Evolutionary conservation across 1,140 invertebrate genomes (phyloP), one percentile per base, ranked within the genome.

Genomic region (Drosophila willistoni): DNA sequence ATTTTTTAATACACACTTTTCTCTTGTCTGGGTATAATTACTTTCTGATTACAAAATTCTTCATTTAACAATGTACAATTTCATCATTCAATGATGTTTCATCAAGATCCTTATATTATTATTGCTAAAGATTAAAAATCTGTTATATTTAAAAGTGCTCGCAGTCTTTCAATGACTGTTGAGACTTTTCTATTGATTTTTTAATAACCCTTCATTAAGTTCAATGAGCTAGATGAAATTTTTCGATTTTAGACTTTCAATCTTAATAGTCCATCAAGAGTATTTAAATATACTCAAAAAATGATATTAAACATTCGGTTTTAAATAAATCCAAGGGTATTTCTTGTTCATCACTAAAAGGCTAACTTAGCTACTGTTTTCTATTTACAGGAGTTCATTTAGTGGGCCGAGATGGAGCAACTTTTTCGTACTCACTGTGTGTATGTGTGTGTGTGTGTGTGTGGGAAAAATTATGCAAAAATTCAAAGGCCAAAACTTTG

Each of bases 401-500:
- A 51, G 44, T 51, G 44, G 44, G 44, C 44, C 22, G 44, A 19
- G 44, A 51, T 4, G 19, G 17, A 51, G 44, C 1, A 51, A 51
- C 44, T 51, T 51, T 51, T 51, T 51, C n/a, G 44, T 22, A 51
- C 17, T 51, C 9, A 51, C 44, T 51, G 44, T 51, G 44, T 47
- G 42, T 47, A 14, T 44, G 42, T 44, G 44, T 47, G 44, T 34
- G 7, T 34, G 7, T 34, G 33, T 44, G 42, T 14, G n/a, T 25
- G 22, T 2, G 22, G 44, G 9, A 51, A 22, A 51, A 51, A 51
- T 51, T 51, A 51, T 51, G 44, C 44, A 51, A 51, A 51, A 77
- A 73, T 77, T 79, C 59, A 74, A 74, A 78, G 71, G 75, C 71
- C 70, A 65, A 80, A 80, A 77, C 47, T 80, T 77, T 74, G 64